Evolutionary conservation across 2,113 vertebrate genomes (phyloP), one percentile per base, ranked within the genome.

Genomic region (Myrmecobius fasciatus): DNA sequence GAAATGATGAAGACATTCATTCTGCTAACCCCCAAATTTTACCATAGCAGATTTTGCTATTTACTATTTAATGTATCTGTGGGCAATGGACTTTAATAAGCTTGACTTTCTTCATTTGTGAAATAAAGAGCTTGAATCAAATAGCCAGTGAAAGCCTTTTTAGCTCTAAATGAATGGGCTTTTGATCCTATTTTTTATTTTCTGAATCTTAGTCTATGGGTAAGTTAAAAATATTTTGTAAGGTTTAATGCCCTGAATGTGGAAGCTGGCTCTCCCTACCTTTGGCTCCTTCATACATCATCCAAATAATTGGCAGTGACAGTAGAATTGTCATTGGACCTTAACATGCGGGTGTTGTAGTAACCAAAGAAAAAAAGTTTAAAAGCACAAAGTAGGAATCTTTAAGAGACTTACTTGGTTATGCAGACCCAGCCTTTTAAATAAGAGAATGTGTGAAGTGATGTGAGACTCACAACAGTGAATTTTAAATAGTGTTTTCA

Each of bases 401-500:
- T 56, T 56, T 28, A 28, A 26, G 26, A 56, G 54, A 83, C 67
- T 83, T 83, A 43, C 20, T 83, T 43, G 67, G 6, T 83, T 43
- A 83, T 22, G 1, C 67, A 83, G 6, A 83, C n/a, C 17, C n/a
- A 83, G 17, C 20, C 36, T 83, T 83, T 83, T 83, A 93, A 96
- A 91, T 1, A 75, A 92, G 48, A 90, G 14, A 53, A 46, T 67
- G 2, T n/a, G 92, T 49, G 46, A 95, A 93, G 92, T 53, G 89
- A 91, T 9, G 96, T 6, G 95, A 95, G 94, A 89, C 14, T 48
- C 36, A 96, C 53, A 25, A 25, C 10, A 83, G 25, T 31, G 52
- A 24, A 52, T 52, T 25, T 56, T 92, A 52, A 83, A 12, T 25
- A 67, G 0, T 0, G 8, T 3, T 91, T 89, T 91, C 75, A 24